phyloP scores from a whole-genome alignment of 2,888 invertebrate genomes.

The Noctua pronuba region DNA sequence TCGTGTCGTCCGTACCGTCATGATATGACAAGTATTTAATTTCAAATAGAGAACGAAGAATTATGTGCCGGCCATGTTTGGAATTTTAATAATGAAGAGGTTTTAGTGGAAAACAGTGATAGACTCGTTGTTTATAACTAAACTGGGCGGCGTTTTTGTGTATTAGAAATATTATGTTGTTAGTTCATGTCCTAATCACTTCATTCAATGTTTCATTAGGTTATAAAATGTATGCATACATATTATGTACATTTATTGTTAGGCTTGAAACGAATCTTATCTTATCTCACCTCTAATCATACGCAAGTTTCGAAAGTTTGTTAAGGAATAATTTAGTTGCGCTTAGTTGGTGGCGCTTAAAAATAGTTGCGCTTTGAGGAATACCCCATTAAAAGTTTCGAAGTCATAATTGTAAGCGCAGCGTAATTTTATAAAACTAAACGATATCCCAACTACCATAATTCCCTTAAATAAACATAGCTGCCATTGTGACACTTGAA shows the following conservation, averaged over 20 bases:
- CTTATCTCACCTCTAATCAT: background rate
- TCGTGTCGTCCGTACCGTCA: conserved; percentile 43
- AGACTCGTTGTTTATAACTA: background rate
- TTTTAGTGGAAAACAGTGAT: conserved; percentile 4
- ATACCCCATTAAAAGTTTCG: background rate
- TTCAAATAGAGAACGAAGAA: conserved; percentile 52
- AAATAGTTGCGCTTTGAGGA: too few relatives aligned
- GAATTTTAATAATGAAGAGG: conserved; percentile 28
- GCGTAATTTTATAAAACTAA: background rate
- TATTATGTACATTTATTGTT: background rate
- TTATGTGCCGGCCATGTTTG: conserved; percentile 16
- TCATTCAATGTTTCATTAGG: too few relatives aligned
- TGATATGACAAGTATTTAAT: conserved; percentile 62
- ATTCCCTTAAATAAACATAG: conserved; percentile 9
- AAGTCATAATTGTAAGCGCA: too few relatives aligned
- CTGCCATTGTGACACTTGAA: conserved; percentile 49
- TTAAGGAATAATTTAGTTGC: too few relatives aligned
- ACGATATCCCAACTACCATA: conserved; percentile 5
- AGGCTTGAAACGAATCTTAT: background rate
- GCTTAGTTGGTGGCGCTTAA: too few relatives aligned
- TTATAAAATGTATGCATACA: background rate
- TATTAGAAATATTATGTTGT: background rate
- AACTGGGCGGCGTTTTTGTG: background rate
- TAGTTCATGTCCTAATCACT: background rate
- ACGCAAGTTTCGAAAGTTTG: too few relatives aligned